phyloP scores from a whole-genome alignment of 2,113 vertebrate genomes.

The Chascanopsetta lugubris region DNA sequence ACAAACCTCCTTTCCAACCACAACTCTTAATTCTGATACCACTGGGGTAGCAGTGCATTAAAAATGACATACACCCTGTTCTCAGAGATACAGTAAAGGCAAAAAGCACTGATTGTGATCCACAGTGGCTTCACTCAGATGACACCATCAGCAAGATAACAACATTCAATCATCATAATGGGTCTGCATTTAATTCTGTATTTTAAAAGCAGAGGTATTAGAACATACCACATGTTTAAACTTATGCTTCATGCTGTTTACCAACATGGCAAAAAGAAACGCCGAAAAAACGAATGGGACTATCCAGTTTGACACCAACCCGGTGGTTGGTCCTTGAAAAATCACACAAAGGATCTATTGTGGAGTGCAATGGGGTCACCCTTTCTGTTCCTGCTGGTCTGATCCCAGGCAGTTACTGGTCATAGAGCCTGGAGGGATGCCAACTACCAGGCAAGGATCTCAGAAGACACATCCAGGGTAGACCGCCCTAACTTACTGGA shows the following conservation, averaged over 20 bases:
- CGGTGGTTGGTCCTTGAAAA: constrained; percentile 52
- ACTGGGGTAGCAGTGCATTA: constrained; percentile 19
- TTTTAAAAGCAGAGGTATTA: background rate
- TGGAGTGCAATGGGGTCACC: constrained; percentile 79
- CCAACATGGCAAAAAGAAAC: constrained; percentile 44
- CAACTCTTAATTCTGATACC: constrained; percentile 47
- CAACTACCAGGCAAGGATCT: constrained; percentile 46
- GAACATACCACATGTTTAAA: background rate
- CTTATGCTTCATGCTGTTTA: constrained; percentile 37
- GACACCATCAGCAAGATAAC: background rate
- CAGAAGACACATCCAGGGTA: constrained; percentile 41
- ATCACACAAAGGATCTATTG: constrained; percentile 76
- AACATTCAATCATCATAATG: background rate
- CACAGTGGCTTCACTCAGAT: too few species aligned
- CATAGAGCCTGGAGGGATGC: constrained; percentile 38
- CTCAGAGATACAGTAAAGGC: background rate
- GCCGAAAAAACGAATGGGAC: constrained; percentile 52
- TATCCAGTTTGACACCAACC: constrained; percentile 70
- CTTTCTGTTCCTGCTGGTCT: constrained; percentile 67
- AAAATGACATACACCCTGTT: constrained; percentile 4
- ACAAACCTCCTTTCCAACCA: constrained; percentile 71
- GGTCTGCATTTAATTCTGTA: background rate
- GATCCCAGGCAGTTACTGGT: constrained; percentile 68
- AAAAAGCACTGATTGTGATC: too few species aligned
- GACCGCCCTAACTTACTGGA: constrained; percentile 1